These are phyloP conservation scores for Drosophila willistoni DNA, from an alignment of 1,140 invertebrate genomes.

Conservation along the genomic window DNA sequence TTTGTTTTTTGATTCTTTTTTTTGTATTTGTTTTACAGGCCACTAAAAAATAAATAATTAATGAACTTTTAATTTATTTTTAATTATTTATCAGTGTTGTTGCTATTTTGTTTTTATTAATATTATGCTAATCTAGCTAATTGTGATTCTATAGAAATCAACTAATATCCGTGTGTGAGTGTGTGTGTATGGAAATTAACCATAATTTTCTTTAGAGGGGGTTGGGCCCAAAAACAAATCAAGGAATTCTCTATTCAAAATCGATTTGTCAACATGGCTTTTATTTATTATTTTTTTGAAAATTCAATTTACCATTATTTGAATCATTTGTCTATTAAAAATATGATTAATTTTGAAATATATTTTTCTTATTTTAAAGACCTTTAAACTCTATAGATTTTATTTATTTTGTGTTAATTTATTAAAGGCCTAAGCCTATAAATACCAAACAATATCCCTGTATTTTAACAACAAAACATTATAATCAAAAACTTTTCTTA, in stretches of 20 bases:
- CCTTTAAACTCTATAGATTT: no score
- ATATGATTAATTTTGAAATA: no score
- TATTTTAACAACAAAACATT: no score
- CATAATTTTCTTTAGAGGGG: constrained; percentile 7
- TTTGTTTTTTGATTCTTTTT: constrained; percentile 29
- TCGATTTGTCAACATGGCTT: constrained; percentile 7
- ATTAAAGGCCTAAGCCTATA: no score
- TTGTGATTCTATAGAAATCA: constrained; percentile 20
- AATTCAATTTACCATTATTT: not conserved
- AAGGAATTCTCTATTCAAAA: constrained; percentile 5
- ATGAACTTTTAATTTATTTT: constrained; percentile 76
- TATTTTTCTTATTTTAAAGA: no score
- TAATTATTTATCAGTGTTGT: constrained; percentile 59
- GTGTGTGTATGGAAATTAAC: constrained; percentile 15
- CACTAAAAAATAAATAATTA: constrained; percentile 64
- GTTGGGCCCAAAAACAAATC: not conserved
- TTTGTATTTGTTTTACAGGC: constrained; percentile 25
- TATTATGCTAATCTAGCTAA: constrained; percentile 24
- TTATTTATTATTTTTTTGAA: not conserved
- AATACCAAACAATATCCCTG: no score
- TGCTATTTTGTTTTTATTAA: constrained; percentile 34
- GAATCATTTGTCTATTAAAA: no score
- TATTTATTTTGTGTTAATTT: no score
- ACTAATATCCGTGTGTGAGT: constrained; percentile 21
- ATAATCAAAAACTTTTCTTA: no score